phyloP scores from a whole-genome alignment of 2,888 invertebrate genomes.

The Alentia gelatinosa region DNA sequence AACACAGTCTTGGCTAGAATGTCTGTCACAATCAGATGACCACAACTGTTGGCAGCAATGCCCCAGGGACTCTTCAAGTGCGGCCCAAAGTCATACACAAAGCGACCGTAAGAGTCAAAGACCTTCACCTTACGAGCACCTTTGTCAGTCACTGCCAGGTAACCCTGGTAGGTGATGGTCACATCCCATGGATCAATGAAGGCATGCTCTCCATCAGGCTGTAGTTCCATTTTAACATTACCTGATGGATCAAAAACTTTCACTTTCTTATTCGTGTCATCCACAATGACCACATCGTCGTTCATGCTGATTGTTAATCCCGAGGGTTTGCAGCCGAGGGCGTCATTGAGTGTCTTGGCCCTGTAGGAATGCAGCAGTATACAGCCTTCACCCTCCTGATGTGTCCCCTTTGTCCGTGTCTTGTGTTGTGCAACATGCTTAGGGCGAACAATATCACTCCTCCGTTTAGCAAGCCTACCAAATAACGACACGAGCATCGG shows the following conservation, averaged over 20 bases:
- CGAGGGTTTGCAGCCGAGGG: slow-evolving; percentile 75
- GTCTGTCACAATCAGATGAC: slow-evolving; percentile 76
- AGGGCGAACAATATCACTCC: background rate
- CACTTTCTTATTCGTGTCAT: slow-evolving; percentile 75
- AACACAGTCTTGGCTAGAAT: slow-evolving; percentile 70
- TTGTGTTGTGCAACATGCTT: background rate
- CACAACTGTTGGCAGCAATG: slow-evolving; percentile 70
- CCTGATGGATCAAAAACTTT: slow-evolving; percentile 72
- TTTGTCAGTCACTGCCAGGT: slow-evolving; percentile 75
- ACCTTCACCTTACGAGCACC: slow-evolving; percentile 72
- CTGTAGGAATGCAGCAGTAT: slow-evolving; percentile 41
- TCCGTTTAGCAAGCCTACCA: slow-evolving; percentile 67
- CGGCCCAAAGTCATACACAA: slow-evolving; percentile 68
- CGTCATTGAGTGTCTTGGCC: slow-evolving; percentile 65
- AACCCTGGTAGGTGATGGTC: slow-evolving; percentile 70
- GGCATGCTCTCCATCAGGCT: slow-evolving; percentile 67
- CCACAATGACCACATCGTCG: slow-evolving; percentile 71
- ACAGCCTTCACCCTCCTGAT: background rate
- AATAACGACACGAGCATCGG: slow-evolving; percentile 69
- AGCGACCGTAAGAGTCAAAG: slow-evolving; percentile 68
- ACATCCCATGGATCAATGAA: slow-evolving; percentile 76
- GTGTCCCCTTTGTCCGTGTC: background rate
- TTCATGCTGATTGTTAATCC: slow-evolving; percentile 70
- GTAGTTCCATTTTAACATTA: slow-evolving; percentile 67
- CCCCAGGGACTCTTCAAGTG: slow-evolving; percentile 76